phyloP scores from a whole-genome alignment of 2,113 vertebrate genomes.

The Cyanistes caeruleus region DNA sequence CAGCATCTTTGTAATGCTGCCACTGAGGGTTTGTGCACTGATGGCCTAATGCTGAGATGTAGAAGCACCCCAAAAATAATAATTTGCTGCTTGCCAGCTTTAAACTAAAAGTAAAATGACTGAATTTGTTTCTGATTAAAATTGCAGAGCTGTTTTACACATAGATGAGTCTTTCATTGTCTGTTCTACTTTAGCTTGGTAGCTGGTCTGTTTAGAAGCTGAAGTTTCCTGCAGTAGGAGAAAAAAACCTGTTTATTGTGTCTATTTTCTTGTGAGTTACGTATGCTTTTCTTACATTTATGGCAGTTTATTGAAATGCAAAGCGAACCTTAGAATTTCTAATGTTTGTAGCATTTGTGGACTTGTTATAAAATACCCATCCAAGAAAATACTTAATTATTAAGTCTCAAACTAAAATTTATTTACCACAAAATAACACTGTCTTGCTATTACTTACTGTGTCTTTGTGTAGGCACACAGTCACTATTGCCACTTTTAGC shows the following conservation, averaged over 20 bases:
- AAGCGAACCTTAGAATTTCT: background rate
- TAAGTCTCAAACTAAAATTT: background rate
- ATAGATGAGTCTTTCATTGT: background rate
- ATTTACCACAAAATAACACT: background rate
- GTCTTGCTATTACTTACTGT: background rate
- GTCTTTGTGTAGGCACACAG: background rate
- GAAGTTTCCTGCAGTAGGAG: background rate
- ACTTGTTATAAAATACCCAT: background rate
- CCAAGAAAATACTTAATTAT: background rate
- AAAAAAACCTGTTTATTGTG: background rate
- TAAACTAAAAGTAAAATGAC: background rate
- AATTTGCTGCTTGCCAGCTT: background rate
- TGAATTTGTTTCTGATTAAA: background rate
- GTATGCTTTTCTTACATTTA: background rate
- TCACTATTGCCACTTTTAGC: background rate
- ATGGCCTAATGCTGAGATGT: background rate
- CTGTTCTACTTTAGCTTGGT: background rate
- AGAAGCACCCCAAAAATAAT: background rate
- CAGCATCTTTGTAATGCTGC: background rate
- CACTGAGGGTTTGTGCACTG: background rate
- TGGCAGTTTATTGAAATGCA: background rate
- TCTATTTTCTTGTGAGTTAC: background rate
- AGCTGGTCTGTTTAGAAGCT: background rate
- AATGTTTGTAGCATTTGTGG: background rate
- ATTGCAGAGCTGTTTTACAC: background rate